phyloP scores from a whole-genome alignment of 2,113 vertebrate species.

The Emberiza fucata region DNA sequence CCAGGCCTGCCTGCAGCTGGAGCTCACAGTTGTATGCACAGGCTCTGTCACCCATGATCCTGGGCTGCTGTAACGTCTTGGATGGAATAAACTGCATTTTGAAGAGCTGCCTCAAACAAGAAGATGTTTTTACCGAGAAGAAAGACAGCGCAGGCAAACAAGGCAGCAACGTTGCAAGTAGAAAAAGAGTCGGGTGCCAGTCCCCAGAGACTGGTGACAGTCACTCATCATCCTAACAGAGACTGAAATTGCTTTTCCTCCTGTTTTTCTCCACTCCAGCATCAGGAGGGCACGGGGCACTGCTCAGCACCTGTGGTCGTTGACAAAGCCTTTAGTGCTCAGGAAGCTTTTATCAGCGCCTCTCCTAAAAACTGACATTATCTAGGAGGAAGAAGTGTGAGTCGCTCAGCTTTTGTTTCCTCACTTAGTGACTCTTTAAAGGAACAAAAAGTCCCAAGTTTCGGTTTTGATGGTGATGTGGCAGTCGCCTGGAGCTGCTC shows the following conservation, averaged over 20 bases:
- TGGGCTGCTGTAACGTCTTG: too few species aligned
- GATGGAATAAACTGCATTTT: too few species aligned
- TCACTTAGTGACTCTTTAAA: not conserved
- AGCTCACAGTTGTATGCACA: too few species aligned
- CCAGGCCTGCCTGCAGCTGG: too few species aligned
- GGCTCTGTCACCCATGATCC: too few species aligned
- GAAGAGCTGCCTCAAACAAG: too few species aligned
- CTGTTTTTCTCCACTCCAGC: not conserved
- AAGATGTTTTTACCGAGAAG: too few species aligned
- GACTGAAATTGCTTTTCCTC: not conserved
- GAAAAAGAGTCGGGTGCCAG: too few species aligned
- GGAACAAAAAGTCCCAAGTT: not conserved
- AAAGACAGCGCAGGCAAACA: too few species aligned
- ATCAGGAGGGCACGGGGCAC: rapidly evolving
- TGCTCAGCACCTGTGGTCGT: not conserved
- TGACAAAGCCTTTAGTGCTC: not conserved
- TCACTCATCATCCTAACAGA: rapidly evolving
- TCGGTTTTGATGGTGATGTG: not conserved
- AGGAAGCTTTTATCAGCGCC: not conserved
- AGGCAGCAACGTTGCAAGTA: too few species aligned
- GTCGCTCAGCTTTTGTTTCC: not conserved
- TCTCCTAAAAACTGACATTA: not conserved
- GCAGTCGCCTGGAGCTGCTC: not conserved
- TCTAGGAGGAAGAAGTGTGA: not conserved
- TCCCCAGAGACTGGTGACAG: rapidly evolving